Evolutionary conservation across 2,113 vertebrate genomes (phyloP).

Genomic region (Paraplagusia blochii): DNA sequence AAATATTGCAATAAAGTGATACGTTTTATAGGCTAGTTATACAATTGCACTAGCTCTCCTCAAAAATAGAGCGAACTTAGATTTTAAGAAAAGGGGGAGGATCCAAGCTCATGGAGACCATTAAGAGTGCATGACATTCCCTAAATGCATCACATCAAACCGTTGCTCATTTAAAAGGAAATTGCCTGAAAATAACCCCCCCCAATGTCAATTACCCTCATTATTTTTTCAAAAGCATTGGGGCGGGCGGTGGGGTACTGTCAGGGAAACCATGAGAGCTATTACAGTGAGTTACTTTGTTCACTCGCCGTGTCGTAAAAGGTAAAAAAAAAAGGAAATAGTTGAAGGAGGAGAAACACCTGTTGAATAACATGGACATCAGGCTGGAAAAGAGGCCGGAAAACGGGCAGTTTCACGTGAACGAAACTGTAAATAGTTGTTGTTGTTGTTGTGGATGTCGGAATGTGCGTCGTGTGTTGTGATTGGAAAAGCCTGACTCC

Average conservation of each 20-base stretch:
- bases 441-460: not conserved
- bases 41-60: constrained; percentile 21
- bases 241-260: constrained; percentile 17
- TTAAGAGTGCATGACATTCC: constrained; percentile 63
- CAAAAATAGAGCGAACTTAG: constrained; percentile 38
- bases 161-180: constrained; percentile 65
- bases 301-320: constrained; percentile 30
- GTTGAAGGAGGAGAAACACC: constrained; percentile 42
- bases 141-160: constrained; percentile 68
- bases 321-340: constrained; percentile 31
- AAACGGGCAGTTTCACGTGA: constrained; percentile 12
- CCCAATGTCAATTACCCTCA: constrained; percentile 63
- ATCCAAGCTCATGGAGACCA: constrained; percentile 39
- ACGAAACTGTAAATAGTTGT: not conserved
- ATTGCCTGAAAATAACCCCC: constrained; percentile 67
- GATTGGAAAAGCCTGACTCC: constrained; percentile 30
- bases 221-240: constrained; percentile 51
- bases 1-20: too few species aligned
- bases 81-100: constrained; percentile 24
- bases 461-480: not conserved
- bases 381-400: constrained; percentile 3
- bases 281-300: constrained; percentile 41
- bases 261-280: constrained; percentile 7
- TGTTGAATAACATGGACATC: constrained; percentile 41
- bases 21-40: too few species aligned